Conservation (phyloP, 2,888 invertebrate species). For the Eudasyphora cyanicolor region DNA sequence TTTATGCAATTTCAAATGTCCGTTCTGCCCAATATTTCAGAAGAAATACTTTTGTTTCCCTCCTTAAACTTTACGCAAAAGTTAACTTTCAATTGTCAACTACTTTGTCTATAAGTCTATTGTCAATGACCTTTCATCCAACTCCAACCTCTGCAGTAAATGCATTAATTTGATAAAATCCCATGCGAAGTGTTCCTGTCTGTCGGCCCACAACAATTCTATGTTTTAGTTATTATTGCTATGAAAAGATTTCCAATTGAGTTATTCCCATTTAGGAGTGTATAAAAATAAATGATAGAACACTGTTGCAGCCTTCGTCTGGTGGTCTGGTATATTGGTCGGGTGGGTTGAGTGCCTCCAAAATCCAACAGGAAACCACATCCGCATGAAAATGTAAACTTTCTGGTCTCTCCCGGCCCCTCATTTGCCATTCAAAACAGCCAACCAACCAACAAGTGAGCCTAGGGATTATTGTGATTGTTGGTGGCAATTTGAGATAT, state of each 20-base stretch:
- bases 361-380: conserved; percentile 64
- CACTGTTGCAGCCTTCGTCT: no score
- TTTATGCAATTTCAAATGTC: no score
- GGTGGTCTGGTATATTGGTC: no score
- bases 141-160: no score
- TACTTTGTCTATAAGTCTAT: no score
- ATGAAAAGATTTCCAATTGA: not conserved
- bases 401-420: conserved; percentile 11
- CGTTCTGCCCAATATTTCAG: no score
- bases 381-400: conserved; percentile 55
- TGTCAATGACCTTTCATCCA: not conserved
- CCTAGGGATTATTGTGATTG: no score
- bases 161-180: not conserved
- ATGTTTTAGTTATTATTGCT: not conserved
- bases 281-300: no score
- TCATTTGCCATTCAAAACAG: conserved; percentile 11
- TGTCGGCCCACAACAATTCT: not conserved
- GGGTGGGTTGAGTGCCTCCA: no score
- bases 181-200: not conserved
- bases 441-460: conserved; percentile 36
- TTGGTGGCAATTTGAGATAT: conserved; percentile 43
- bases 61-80: no score
- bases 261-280: not conserved
- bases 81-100: no score
- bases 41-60: no score